Evolutionary conservation across 2,888 invertebrate species (phyloP).

Genomic region (Yponomeuta malinellus): DNA sequence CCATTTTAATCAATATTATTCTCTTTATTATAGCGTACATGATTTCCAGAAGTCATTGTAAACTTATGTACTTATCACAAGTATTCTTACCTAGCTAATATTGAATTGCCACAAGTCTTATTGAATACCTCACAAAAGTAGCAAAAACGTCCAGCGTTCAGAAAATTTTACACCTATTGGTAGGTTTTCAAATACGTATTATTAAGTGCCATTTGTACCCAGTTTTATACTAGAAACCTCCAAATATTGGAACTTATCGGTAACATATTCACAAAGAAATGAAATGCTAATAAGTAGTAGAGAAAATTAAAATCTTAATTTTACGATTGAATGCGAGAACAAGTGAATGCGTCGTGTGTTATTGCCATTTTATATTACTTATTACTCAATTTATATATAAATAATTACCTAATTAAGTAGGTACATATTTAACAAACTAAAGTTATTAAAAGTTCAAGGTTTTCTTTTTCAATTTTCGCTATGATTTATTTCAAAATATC

Average conservation of each 20-base stretch:
- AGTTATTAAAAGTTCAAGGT: neutral
- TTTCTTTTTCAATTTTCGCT: neutral
- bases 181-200: neutral
- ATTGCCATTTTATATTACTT: too few species aligned
- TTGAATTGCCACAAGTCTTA: neutral
- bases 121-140: neutral
- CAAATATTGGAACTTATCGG: neutral
- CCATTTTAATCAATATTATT: too few species aligned
- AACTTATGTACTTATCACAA: too few species aligned
- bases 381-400: neutral
- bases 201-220: neutral
- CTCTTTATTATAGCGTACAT: too few species aligned
- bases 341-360: too few species aligned
- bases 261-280: neutral
- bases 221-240: neutral
- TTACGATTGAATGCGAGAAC: too few species aligned
- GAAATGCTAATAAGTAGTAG: too few species aligned
- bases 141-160: neutral
- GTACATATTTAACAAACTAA: neutral
- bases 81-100: neutral
- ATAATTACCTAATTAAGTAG: neutral
- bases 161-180: too few species aligned
- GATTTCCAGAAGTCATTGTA: too few species aligned
- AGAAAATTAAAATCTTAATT: too few species aligned
- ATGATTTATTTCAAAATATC: too few species aligned